Percentiles rank a stretch among this genome's conserved stretches.
These are phyloP conservation scores for Urocolius indicus DNA, from an alignment of 2,113 vertebrate species.

Conservation along the genomic window DNA sequence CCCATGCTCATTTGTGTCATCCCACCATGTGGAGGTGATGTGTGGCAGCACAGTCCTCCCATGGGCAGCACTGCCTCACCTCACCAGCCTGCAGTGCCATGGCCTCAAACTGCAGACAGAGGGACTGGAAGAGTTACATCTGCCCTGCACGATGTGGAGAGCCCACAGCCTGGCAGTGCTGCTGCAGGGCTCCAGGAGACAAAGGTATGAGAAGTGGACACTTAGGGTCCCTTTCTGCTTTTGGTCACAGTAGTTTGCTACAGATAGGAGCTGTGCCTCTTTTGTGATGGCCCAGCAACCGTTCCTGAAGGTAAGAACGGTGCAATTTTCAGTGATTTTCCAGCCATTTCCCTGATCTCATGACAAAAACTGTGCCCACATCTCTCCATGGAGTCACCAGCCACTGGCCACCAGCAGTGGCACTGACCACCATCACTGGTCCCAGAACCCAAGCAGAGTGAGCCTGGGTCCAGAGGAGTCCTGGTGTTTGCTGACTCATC, in stretches of 20 bases:
- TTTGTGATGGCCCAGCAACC: background rate
- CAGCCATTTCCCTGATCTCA: background rate
- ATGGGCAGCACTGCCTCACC: too few species aligned
- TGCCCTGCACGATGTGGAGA: background rate
- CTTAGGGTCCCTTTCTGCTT: background rate
- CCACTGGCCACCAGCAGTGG: too few species aligned
- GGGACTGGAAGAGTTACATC: accelerated
- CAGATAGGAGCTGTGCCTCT: background rate
- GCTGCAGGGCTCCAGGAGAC: background rate
- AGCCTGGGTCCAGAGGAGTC: background rate
- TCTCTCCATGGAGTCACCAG: background rate
- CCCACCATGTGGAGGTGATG: accelerated
- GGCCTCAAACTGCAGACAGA: accelerated
- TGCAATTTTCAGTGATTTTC: background rate
- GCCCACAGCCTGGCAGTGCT: accelerated
- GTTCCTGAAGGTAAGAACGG: background rate
- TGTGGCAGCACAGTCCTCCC: too few species aligned
- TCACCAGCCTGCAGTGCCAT: accelerated
- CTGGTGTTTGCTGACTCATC: accelerated
- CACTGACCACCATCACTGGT: accelerated
- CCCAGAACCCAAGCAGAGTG: accelerated
- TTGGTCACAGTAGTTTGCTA: background rate
- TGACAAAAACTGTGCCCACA: background rate
- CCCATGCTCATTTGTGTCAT: too few species aligned
- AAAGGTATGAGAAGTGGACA: background rate